These are phyloP conservation scores for Lutraria lutraria DNA, from an alignment of 2,888 invertebrate species.

Conservation along the genomic window DNA sequence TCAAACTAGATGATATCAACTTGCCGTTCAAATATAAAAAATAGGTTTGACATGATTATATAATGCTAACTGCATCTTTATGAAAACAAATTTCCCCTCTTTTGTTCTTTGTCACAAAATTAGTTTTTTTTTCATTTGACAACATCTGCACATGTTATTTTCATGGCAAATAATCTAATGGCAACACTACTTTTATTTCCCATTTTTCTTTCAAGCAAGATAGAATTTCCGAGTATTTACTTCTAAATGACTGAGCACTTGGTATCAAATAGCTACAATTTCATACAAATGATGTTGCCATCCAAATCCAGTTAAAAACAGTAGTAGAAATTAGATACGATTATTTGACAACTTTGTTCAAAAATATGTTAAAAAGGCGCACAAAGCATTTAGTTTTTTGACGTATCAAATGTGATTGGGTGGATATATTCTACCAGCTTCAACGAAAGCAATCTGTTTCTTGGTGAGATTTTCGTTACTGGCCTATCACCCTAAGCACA, in stretches of 20 bases:
- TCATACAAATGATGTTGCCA: slow-evolving; percentile 37
- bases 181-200: slow-evolving; percentile 33
- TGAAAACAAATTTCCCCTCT: slow-evolving; percentile 8
- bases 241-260: slow-evolving; percentile 45
- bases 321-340: slow-evolving; percentile 42
- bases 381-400: slow-evolving; percentile 27
- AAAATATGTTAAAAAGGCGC: slow-evolving; percentile 37
- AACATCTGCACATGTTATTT: slow-evolving; percentile 37
- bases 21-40: background rate
- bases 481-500: slow-evolving; percentile 25
- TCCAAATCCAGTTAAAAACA: slow-evolving; percentile 21
- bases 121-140: slow-evolving; percentile 6
- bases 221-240: slow-evolving; percentile 32
- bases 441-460: slow-evolving; percentile 35
- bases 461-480: slow-evolving; percentile 17
- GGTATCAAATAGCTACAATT: slow-evolving; percentile 43
- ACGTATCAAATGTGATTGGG: slow-evolving; percentile 24
- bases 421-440: slow-evolving; percentile 32
- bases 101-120: slow-evolving; percentile 24
- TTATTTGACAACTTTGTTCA: slow-evolving; percentile 50
- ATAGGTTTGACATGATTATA: background rate
- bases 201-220: slow-evolving; percentile 37
- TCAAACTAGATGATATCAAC: background rate
- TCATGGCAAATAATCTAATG: slow-evolving; percentile 28
- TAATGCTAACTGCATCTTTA: slow-evolving; percentile 3